Evolutionary conservation across 2,888 invertebrate genomes (phyloP), one percentile per base, ranked within the genome.

Genomic region (Spodoptera exigua): DNA sequence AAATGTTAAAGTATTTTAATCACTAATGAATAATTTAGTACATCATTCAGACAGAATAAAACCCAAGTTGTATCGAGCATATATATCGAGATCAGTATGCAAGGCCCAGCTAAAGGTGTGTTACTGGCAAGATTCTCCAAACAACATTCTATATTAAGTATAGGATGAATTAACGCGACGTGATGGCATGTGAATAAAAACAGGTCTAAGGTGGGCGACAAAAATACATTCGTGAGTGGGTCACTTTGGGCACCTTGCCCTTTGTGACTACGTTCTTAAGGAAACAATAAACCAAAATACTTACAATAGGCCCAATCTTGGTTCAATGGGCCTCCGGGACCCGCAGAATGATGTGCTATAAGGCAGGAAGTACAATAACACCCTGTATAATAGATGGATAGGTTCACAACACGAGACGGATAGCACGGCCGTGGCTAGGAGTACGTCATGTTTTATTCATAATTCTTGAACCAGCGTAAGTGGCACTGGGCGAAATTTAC

Each of bases 381-480:
- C 68, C 76, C 60, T 75, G 66, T 68, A 70, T 70, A 72, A 81
- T 62, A 60, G 69, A 77, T 74, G 66, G 68, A 74, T 72, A 69
- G 78, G 70, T 68, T 62, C 56, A 66, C 75, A 63, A 52, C 68
- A 64, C 56, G 81, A 85, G 85, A 85, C 80, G 71, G 83, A 84
- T 85, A 78, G 83, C 76, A 76, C 55, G 77, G 74, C 65, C 70
- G 61, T 59, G 70, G 62, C 73, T 63, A 71, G 76, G 68, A 77
- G 65, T 70, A 59, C 37, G 52, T 39, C 51, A 86, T 85, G 86
- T 86, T 81, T 85, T 85, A 85, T 85, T 85, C 86, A 85, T 85
- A 80, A 73, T 74, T 74, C 75, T 59, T 60, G 63, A 74, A 68
- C 63, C 70, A 4, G 35, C 40, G 54, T 58, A 63, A 76, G 76